Conservation (phyloP, 1,140 invertebrate genomes). For the Drosophila athabasca region DNA sequence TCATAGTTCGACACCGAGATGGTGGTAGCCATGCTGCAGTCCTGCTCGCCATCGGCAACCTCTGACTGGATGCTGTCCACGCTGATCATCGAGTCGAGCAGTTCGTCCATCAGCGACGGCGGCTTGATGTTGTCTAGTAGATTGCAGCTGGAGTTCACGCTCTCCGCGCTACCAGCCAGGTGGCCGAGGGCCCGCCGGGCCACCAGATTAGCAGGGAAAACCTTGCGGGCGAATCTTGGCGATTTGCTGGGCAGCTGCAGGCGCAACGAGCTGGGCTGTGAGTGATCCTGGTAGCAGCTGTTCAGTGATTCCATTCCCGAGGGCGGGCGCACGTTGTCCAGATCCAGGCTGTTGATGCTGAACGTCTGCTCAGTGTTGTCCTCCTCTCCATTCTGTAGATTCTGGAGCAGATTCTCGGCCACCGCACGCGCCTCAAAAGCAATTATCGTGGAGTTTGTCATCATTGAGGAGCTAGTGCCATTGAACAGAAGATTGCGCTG, state of each 20-base stretch:
- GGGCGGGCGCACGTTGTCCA: slow-evolving; percentile 91
- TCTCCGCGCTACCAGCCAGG: slow-evolving; percentile 80
- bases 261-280: slow-evolving; percentile 68
- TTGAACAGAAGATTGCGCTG: slow-evolving; percentile 57
- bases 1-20: slow-evolving; percentile 80
- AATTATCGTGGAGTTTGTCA: slow-evolving; percentile 89
- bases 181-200: slow-evolving; percentile 87
- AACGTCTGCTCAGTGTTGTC: slow-evolving; percentile 85
- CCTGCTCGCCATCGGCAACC: slow-evolving; percentile 85
- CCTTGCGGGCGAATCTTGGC: slow-evolving; percentile 86
- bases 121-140: slow-evolving; percentile 91
- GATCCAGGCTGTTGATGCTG: slow-evolving; percentile 87
- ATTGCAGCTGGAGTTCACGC: slow-evolving; percentile 85
- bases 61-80: slow-evolving; percentile 93
- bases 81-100: slow-evolving; percentile 92
- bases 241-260: slow-evolving; percentile 77
- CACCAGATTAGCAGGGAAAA: slow-evolving; percentile 87
- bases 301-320: slow-evolving; percentile 87
- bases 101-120: slow-evolving; percentile 91
- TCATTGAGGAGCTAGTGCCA: slow-evolving; percentile 75
- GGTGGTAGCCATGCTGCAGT: slow-evolving; percentile 74
- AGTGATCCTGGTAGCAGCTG: slow-evolving; percentile 66
- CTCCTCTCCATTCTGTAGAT: slow-evolving; percentile 13
- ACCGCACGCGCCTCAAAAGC: slow-evolving; percentile 89
- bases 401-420: slow-evolving; percentile 86